Evolutionary conservation across 2,888 invertebrate genomes (phyloP).

Genomic region (Acanthacorydalis orientalis): DNA sequence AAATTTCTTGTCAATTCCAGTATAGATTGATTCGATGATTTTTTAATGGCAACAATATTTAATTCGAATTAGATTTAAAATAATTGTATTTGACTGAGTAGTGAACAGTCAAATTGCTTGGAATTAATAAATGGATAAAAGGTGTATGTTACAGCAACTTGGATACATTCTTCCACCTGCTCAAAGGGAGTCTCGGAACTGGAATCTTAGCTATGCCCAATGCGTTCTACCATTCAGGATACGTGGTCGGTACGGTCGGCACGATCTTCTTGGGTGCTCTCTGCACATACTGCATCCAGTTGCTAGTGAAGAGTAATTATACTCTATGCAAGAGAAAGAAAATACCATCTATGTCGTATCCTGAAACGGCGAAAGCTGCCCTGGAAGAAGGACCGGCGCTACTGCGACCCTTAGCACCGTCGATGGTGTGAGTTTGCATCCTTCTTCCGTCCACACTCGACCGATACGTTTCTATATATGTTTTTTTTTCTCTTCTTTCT

Average conservation of each 20-base stretch:
- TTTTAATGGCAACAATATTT: no score
- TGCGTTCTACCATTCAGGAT: conserved; percentile 71
- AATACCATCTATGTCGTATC: conserved; percentile 51
- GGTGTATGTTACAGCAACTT: no score
- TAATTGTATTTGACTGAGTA: no score
- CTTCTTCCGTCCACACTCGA: not conserved
- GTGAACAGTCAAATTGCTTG: no score
- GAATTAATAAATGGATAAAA: no score
- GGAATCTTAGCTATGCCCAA: conserved; percentile 84
- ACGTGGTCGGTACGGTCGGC: conserved; percentile 61
- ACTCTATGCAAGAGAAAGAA: conserved; percentile 38
- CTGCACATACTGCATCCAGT: conserved; percentile 88
- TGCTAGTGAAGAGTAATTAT: conserved; percentile 57
- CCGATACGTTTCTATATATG: not conserved
- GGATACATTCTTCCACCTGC: conserved; percentile 56
- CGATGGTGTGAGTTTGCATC: conserved; percentile 41
- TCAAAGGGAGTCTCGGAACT: conserved; percentile 83
- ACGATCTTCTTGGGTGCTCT: conserved; percentile 72
- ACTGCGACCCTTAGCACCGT: conserved; percentile 43
- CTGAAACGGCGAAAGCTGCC: conserved; percentile 62
- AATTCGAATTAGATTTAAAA: no score
- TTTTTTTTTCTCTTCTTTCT: not conserved
- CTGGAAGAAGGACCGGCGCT: conserved; percentile 57
- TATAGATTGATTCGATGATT: no score
- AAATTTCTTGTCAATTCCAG: no score